Base-by-base conservation (phyloP, 2,888 invertebrate genomes). In the Drosophila birchii region DNA sequence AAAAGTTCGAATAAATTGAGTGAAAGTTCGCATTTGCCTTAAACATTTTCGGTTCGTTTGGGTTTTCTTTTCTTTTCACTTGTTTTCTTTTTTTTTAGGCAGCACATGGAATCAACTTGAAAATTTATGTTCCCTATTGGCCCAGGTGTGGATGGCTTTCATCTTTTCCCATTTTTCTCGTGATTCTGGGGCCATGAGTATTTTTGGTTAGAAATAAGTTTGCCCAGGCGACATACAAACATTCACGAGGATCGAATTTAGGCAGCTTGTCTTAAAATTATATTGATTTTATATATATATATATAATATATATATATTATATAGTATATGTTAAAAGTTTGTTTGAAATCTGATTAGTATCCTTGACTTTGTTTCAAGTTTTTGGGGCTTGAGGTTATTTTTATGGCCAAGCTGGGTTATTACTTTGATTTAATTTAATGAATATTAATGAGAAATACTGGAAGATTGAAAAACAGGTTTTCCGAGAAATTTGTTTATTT, bases 1-100 rank as follows among this genome's bases (percentile, higher is more conserved):
- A 73, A 72, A 72, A 72, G 72, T 72, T 72, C 74, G 74, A 72
- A 73, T 72, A 72, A 72, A 73, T 73, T 73, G 75, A 75, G 57
- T 73, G 58, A 75, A 75, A 75, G 68, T 67, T 67, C 43, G 58
- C 44, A 66, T 73, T 72, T 53, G 56, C 74, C 51, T 63, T 54
- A 58, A 68, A 68, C 47, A 68, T 68, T 68, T 51, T 53, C 23
- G 36, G 16, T 68, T 20, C 34, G 32, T 39, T 39, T 23, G 45
- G 45, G 12, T 43, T 26, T 41, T 14, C 14, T 39, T 54, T 45
- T 45, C 16, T 45, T 45, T 23, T 45, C 23, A 2, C 23, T 9
- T 45, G 4, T 26, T 38, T 18, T 7, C 41, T 16, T 6, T 18
- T 29, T 44, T n/a, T 34, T 23, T 34, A 23, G 68, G 23, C 45